Evolutionary conservation across 2,888 invertebrate species (phyloP).

Genomic region (Caenorhabditis sulstoni): DNA sequence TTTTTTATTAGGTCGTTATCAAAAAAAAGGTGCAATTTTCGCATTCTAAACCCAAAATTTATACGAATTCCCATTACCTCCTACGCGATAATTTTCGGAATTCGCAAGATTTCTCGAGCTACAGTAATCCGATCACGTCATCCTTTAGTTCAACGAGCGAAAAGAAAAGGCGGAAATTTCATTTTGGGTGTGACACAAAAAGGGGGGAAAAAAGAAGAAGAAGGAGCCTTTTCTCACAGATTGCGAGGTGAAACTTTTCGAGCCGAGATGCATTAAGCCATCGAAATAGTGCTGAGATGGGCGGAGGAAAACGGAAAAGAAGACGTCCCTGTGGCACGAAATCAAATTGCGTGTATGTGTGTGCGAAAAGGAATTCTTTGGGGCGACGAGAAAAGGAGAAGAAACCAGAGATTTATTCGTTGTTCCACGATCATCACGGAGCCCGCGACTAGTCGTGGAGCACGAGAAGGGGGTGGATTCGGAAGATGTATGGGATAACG

Average conservation of each 20-base stretch:
- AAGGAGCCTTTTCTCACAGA: neutral
- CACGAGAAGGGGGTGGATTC: neutral
- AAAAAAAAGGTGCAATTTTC: too few relatives aligned
- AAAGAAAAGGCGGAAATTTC: conserved; percentile 19
- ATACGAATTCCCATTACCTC: too few relatives aligned
- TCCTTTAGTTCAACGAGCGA: conserved; percentile 26
- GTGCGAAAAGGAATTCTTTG: conserved; percentile 10
- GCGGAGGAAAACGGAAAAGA: conserved; percentile 2
- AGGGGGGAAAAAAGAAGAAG: too few relatives aligned
- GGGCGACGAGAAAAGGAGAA: neutral
- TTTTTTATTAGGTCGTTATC: too few relatives aligned
- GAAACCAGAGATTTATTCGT: conserved; percentile 42
- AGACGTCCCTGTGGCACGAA: conserved; percentile 6
- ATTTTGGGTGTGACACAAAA: conserved; percentile 23
- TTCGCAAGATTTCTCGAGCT: neutral
- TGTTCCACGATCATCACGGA: conserved; percentile 42
- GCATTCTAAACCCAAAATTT: too few relatives aligned
- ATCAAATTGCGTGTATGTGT: conserved; percentile 30
- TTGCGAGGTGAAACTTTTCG: conserved; percentile 35
- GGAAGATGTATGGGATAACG: neutral
- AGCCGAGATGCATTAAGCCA: conserved; percentile 25
- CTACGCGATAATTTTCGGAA: neutral
- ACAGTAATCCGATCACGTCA: conserved; percentile 29
- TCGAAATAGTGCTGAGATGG: conserved; percentile 22
- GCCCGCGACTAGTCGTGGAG: too few relatives aligned